Evolutionary conservation across 64 coral and sea anemone genomes (phyloP).

Genomic region (Porites lutea): DNA sequence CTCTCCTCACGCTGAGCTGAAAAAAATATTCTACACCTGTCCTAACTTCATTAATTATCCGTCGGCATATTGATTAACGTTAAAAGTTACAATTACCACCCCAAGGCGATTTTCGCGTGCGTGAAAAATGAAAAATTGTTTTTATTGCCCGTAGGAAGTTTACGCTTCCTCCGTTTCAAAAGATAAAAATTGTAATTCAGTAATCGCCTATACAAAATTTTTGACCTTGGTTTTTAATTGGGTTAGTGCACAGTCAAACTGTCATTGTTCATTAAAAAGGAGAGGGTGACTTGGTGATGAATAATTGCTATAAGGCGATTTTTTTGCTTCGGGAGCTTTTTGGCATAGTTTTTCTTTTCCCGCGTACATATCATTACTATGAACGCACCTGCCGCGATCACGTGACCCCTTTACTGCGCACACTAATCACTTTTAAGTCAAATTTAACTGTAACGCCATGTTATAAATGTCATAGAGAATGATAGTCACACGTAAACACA

Average conservation of each 20-base stretch:
- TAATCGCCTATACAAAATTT: background rate
- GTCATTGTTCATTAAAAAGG: constrained; percentile 13
- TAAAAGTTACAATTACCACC: constrained; percentile 39
- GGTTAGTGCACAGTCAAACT: background rate
- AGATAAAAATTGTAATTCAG: background rate
- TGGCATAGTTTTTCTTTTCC: background rate
- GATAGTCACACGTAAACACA: constrained; percentile 41
- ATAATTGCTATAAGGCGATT: background rate
- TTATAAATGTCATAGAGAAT: background rate
- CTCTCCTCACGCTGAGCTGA: constrained; percentile 12
- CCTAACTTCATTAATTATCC: constrained; percentile 44
- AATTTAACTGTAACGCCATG: constrained; percentile 37
- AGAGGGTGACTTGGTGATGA: background rate
- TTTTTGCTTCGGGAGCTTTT: background rate
- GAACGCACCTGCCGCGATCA: constrained; percentile 15
- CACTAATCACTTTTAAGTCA: constrained; percentile 10
- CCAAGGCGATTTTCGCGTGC: constrained; percentile 14
- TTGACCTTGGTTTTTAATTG: background rate
- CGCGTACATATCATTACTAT: background rate
- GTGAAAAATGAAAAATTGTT: background rate
- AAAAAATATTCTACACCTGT: constrained; percentile 16
- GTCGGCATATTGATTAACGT: constrained; percentile 43
- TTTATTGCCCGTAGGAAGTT: background rate
- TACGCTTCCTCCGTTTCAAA: background rate
- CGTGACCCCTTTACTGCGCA: background rate